These are phyloP conservation scores for Rousettus leschenaultii DNA, from an alignment of 2,113 vertebrate species.

Conservation along the genomic window DNA sequence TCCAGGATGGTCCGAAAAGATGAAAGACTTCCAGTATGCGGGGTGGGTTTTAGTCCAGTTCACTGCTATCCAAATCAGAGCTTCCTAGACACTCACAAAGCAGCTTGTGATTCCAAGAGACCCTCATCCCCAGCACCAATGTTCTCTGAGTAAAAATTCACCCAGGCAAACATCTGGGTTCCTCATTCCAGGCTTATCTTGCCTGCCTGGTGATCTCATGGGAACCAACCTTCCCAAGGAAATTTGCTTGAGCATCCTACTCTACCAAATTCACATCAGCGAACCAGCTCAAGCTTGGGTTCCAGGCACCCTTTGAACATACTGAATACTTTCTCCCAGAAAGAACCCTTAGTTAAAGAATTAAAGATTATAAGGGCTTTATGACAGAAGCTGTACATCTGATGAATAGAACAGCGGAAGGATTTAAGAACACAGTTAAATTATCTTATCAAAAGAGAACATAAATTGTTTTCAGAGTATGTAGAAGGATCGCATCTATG, in stretches of 20 bases:
- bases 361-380: neutral
- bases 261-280: neutral
- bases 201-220: neutral
- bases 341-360: neutral
- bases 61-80: neutral
- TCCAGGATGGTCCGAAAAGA: neutral
- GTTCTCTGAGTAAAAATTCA: neutral
- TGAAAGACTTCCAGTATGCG: neutral
- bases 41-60: neutral
- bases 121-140: neutral
- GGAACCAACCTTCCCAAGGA: neutral
- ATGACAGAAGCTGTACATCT: neutral
- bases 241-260: neutral
- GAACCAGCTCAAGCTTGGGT: neutral
- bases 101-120: neutral
- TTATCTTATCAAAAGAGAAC: neutral
- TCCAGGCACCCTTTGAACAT: neutral
- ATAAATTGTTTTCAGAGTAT: neutral
- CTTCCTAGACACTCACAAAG: neutral
- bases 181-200: neutral
- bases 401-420: neutral
- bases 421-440: neutral
- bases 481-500: neutral
- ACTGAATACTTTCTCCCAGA: neutral
- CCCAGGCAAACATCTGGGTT: neutral